Base-by-base conservation (phyloP, 1,140 invertebrate genomes). In the Penaeus chinensis region DNA sequence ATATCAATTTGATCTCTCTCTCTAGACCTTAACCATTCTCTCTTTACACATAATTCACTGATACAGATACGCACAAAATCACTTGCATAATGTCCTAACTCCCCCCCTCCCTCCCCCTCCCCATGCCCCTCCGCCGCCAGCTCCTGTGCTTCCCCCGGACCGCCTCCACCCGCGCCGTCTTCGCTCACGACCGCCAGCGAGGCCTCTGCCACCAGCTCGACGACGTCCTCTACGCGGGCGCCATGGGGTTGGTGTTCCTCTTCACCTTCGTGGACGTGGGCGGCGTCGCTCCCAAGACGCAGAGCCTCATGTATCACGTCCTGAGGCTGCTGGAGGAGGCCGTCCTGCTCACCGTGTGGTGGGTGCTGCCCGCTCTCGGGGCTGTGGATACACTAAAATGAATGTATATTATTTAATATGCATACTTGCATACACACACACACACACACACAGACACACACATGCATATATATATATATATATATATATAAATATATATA, bases 201-300 rank as follows among this genome's bases (percentile, higher is more conserved):
- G 86, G 86, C 5, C 71, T 54, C 22, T 87, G 86, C 60, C 80
- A 82, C 80, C 60, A 76, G 69, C 66, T 87, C 18, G 86, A 87
- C 42, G 86, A 87, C 54, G 61, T 82, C 20, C 18, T 87, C 27
- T 87, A 83, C 80, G 77, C 80, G 71, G 69, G 54, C 60, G 74
- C 81, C 27, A 87, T 87, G 86, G 86, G 86, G 20, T 37, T 87
- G 20, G 74, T 87, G 47, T 87, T 82, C 86, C 71, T 87, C 61
- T 87, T 87, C 80, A 87, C 86, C 80, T 87, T 82, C 42, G 80
- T 87, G 2, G 86, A 87, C 62, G 86, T 87, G 20, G 81, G 86
- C 16, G 86, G 86, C 24, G 61, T 82, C 11, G 79, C 80, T 20
- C 60, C 80, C 22, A 66, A 32, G 37, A 61, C n/a, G 10, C 66